Evolutionary conservation across 2,113 vertebrate species (phyloP).

Genomic region (Labrus mixtus): DNA sequence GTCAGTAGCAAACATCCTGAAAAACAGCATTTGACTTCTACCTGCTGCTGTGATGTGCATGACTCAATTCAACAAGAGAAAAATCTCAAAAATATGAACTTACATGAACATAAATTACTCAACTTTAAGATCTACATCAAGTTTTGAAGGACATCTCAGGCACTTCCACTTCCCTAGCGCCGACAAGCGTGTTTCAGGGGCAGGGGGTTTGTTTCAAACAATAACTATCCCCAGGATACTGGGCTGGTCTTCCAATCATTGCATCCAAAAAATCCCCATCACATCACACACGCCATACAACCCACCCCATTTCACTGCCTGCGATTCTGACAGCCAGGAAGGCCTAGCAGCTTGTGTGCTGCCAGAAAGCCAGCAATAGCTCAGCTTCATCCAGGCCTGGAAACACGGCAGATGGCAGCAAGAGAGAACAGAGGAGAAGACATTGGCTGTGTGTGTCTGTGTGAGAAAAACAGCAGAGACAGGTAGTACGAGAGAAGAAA

Average conservation of each 20-base stretch:
- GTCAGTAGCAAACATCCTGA: not conserved
- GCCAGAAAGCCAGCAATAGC: conserved; percentile 70
- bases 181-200: conserved; percentile 8
- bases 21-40: not conserved
- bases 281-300: not conserved
- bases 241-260: conserved; percentile 55
- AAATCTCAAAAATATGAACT: not conserved
- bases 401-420: conserved; percentile 76
- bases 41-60: not conserved
- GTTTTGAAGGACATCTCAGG: conserved; percentile 31
- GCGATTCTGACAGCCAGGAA: conserved; percentile 66
- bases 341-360: conserved; percentile 57
- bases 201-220: conserved; percentile 58
- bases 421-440: conserved; percentile 65
- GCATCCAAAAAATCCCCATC: conserved; percentile 33
- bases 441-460: conserved; percentile 8
- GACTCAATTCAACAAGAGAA: not conserved
- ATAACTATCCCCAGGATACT: conserved; percentile 61
- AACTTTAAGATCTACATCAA: conserved; percentile 1
- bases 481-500: conserved; percentile 32
- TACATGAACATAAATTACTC: not conserved
- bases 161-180: conserved; percentile 8
- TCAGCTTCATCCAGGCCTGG: conserved; percentile 71
- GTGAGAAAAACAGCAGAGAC: conserved; percentile 29
- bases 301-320: conserved; percentile 39